Evolutionary conservation across 2,888 invertebrate genomes (phyloP).

Genomic region (Petrolisthes cinctipes): DNA sequence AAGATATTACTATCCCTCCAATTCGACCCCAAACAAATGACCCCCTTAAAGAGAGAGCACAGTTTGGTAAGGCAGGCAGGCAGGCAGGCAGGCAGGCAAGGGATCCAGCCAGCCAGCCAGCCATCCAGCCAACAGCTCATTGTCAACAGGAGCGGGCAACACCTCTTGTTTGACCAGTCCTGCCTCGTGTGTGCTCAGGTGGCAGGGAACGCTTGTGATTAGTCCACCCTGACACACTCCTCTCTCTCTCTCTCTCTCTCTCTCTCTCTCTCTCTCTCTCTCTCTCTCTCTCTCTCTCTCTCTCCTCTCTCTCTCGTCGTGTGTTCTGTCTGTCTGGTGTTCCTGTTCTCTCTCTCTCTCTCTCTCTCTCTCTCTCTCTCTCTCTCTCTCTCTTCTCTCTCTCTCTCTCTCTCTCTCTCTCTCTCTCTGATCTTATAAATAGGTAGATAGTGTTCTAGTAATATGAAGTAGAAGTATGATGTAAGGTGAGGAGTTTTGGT

Average conservation of each 20-base stretch:
- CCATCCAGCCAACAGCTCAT: neutral
- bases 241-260: slow-evolving; percentile 26
- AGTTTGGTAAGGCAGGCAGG: no score
- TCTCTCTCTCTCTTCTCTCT: neutral
- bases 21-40: no score
- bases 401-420: slow-evolving; percentile 20
- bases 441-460: no score
- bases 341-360: neutral
- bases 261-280: slow-evolving; percentile 25
- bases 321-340: neutral
- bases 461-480: no score
- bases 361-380: slow-evolving; percentile 11
- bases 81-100: no score
- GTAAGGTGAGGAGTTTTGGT: no score
- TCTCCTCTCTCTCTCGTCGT: slow-evolving; percentile 13
- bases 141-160: neutral
- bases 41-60: no score
- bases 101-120: no score
- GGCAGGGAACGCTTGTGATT: slow-evolving; percentile 14
- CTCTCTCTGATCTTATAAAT: no score
- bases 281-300: slow-evolving; percentile 36
- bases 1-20: no score
- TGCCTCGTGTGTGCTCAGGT: slow-evolving; percentile 12
- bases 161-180: neutral
- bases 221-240: slow-evolving; percentile 20